phyloP scores from a whole-genome alignment of 1,140 invertebrate genomes.

The Sinella curviseta region DNA sequence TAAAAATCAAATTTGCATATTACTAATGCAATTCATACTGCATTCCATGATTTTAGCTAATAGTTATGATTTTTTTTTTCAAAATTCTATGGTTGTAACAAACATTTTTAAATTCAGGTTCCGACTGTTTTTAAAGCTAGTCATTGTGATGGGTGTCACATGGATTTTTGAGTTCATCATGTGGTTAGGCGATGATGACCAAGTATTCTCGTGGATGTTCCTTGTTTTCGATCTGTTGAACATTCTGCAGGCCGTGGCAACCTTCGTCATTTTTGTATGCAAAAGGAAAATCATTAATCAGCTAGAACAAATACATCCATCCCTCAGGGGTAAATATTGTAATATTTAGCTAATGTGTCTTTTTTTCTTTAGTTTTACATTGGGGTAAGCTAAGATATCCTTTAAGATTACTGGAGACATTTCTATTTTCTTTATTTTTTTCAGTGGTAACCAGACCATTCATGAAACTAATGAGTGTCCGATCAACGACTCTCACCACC shows the following conservation, averaged over 20 bases:
- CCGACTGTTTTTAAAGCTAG: constrained; percentile 31
- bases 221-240: constrained; percentile 26
- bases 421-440: not conserved
- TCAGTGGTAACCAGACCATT: not conserved
- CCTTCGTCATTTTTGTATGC: constrained; percentile 41
- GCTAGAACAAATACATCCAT: constrained; percentile 29
- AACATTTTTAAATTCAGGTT: constrained; percentile 23
- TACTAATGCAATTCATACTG: not conserved
- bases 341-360: too few species aligned
- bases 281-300: constrained; percentile 31
- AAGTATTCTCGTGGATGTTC: not conserved
- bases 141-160: constrained; percentile 35
- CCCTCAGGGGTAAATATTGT: constrained; percentile 19
- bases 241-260: constrained; percentile 23
- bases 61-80: not conserved
- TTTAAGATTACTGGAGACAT: not conserved
- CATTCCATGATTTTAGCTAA: not conserved
- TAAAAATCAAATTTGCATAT: too few species aligned
- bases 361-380: not conserved
- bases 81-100: not conserved
- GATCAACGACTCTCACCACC: not conserved
- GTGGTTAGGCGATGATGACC: not conserved
- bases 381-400: not conserved
- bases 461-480: not conserved
- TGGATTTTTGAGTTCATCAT: constrained; percentile 31